Evolutionary conservation across 2,888 invertebrate species (phyloP).

Genomic region (Ferdinandea cuprea): DNA sequence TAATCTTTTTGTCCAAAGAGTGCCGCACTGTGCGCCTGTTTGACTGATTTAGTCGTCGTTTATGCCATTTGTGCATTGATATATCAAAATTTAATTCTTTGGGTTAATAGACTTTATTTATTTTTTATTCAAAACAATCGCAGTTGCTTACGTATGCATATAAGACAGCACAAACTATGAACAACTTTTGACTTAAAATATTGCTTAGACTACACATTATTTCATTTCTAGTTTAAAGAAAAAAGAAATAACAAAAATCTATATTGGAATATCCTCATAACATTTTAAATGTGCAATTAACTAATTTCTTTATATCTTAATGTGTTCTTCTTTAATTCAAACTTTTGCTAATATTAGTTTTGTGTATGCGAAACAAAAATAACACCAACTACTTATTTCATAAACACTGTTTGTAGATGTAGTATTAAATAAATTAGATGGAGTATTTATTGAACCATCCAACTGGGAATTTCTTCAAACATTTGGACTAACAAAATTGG

Average conservation of each 20-base stretch:
- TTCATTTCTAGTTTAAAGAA: conserved; percentile 26
- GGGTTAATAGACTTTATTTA: too few species aligned
- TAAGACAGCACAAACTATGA: background rate
- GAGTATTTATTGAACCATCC: background rate
- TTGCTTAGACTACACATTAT: background rate
- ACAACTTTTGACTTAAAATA: too few species aligned
- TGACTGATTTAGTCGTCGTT: too few species aligned
- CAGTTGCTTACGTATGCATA: too few species aligned
- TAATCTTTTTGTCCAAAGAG: too few species aligned
- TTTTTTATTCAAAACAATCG: too few species aligned
- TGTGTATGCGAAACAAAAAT: conserved; percentile 39
- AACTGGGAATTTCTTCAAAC: background rate
- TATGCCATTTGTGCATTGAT: too few species aligned
- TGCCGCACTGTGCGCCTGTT: too few species aligned
- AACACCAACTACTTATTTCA: conserved; percentile 38
- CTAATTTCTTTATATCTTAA: conserved; percentile 42
- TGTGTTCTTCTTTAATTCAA: conserved; percentile 43
- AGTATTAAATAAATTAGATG: conserved; percentile 36
- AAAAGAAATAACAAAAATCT: background rate
- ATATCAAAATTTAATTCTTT: too few species aligned
- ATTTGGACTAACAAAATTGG: conserved; percentile 22
- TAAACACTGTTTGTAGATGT: conserved; percentile 35
- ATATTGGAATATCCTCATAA: background rate
- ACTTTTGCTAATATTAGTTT: conserved; percentile 43
- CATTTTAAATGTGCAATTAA: conserved; percentile 55